Evolutionary conservation across 2,113 vertebrate species (phyloP), one percentile per base, ranked within the genome.

Genomic region (Hippocampus guttulatus): DNA sequence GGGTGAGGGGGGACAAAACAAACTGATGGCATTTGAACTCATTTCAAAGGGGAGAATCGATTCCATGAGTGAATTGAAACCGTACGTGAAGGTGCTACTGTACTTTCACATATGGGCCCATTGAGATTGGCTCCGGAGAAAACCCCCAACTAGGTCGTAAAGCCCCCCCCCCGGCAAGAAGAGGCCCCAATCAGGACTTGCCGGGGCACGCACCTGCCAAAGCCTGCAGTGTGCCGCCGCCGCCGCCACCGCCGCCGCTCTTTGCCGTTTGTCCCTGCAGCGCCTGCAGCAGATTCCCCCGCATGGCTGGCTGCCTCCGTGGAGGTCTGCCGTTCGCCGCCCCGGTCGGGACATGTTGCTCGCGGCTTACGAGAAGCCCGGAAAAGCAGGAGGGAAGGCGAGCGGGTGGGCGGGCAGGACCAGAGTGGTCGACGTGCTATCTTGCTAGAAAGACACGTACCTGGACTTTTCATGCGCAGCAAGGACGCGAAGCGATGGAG

Each of bases 261-360:
- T 84, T 69, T 54, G 76, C 74, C 68, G 79, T 83, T 71, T 0
- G 71, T 71, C 81, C 86, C 30, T 33, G 30, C 75, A 25, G 74
- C 76, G 84, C 88, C 89, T 81, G 89, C 84, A 89, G 89, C 88
- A 75, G 87, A 90, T 88, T 89, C 88, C 87, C 90, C 87, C 88
- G 81, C 87, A 87, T 54, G 52, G 52, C 76, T 70, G 84, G 60
- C 84, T 81, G 79, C 86, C 81, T 87, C 85, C 75, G 75, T 47
- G 84, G 85, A 87, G 84, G 85, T 88, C 85, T 87, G 75, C 77
- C 86, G 69, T 83, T 88, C 75, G 75, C 82, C 71, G 75, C 43
- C 71, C 85, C 70, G 76, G 86, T 87, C 78, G 69, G 89, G 88
- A 89, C 87, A 88, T 76, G 87, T 89, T n/a, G 87, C 77, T 86